Evolutionary conservation across 2,888 invertebrate genomes (phyloP).

Genomic region (Branchellion lobata): DNA sequence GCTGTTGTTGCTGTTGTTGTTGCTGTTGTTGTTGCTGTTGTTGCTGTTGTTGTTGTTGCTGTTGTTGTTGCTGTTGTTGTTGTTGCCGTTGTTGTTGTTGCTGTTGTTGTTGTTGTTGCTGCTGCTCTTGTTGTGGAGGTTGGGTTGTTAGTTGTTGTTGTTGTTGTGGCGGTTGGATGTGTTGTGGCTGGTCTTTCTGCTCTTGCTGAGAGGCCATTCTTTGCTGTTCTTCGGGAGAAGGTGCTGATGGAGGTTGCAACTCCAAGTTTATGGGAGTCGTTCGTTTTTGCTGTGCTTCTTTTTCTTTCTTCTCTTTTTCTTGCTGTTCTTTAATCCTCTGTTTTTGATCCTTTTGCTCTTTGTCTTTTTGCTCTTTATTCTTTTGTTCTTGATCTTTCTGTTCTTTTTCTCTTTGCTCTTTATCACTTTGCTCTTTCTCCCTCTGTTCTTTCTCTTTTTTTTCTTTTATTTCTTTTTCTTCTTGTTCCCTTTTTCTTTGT

Average conservation of each 20-base stretch:
- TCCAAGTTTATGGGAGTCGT: no score
- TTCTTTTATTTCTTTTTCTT: conserved; percentile 28
- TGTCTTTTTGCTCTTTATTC: conserved; percentile 29
- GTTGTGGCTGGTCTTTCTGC: conserved; percentile 31
- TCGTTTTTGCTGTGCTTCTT: conserved; percentile 23
- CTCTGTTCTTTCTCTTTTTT: conserved; percentile 24
- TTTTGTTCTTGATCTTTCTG: conserved; percentile 21
- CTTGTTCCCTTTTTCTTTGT: conserved; percentile 13
- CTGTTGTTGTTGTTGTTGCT: conserved; percentile 27
- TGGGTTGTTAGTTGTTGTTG: conserved; percentile 33
- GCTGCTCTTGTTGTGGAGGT: conserved; percentile 16
- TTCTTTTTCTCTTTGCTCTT: conserved; percentile 23
- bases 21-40: conserved; percentile 37
- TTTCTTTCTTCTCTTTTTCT: conserved; percentile 30
- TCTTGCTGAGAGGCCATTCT: conserved; percentile 12
- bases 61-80: conserved; percentile 36
- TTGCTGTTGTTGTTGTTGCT: conserved; percentile 32
- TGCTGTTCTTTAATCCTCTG: conserved; percentile 17
- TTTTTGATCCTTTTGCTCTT: conserved; percentile 23
- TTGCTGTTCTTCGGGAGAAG: conserved; percentile 26
- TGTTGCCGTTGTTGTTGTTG: conserved; percentile 30
- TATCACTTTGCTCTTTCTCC: neutral
- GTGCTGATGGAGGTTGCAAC: neutral
- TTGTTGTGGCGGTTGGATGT: conserved; percentile 12
- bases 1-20: conserved; percentile 32